Evolutionary conservation across 2,888 invertebrate genomes (phyloP).

Genomic region (Drosophila barbarae): DNA sequence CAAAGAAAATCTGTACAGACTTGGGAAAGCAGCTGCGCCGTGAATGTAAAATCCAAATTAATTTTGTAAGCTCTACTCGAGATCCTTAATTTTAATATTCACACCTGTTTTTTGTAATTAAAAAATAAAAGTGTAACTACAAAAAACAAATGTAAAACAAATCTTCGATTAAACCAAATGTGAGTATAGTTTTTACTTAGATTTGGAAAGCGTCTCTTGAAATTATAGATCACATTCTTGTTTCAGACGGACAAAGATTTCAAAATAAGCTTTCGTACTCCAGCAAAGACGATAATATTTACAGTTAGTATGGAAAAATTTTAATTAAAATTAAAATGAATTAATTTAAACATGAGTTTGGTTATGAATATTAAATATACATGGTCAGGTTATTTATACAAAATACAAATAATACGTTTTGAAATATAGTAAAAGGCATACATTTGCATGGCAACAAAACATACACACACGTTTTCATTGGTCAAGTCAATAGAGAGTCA

Average conservation of each 20-base stretch:
- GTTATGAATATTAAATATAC: slow-evolving; percentile 4
- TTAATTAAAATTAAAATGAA: not conserved
- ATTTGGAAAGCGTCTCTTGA: not conserved
- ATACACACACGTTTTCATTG: slow-evolving; percentile 65
- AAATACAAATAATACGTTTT: slow-evolving; percentile 32
- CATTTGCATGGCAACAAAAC: slow-evolving; percentile 73
- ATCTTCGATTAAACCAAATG: not conserved
- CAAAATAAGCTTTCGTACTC: not conserved
- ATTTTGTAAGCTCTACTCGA: not conserved
- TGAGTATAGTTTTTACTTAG: not conserved
- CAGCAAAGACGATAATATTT: slow-evolving; percentile 5
- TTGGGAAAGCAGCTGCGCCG: not conserved
- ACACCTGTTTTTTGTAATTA: not conserved
- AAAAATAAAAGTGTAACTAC: not conserved
- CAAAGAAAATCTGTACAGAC: not conserved
- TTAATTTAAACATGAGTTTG: slow-evolving; percentile 2
- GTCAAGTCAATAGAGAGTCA: slow-evolving; percentile 33
- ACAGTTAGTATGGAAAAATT: slow-evolving; percentile 30
- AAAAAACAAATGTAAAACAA: not conserved
- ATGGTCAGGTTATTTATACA: slow-evolving; percentile 4
- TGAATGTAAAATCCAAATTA: not conserved
- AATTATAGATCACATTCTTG: not conserved
- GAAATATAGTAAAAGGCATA: slow-evolving; percentile 65
- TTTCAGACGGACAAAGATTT: too few relatives aligned
- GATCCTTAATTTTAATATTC: not conserved